Evolutionary conservation across 2,888 invertebrate genomes (phyloP).

Genomic region (Eugnorisma glareosa): DNA sequence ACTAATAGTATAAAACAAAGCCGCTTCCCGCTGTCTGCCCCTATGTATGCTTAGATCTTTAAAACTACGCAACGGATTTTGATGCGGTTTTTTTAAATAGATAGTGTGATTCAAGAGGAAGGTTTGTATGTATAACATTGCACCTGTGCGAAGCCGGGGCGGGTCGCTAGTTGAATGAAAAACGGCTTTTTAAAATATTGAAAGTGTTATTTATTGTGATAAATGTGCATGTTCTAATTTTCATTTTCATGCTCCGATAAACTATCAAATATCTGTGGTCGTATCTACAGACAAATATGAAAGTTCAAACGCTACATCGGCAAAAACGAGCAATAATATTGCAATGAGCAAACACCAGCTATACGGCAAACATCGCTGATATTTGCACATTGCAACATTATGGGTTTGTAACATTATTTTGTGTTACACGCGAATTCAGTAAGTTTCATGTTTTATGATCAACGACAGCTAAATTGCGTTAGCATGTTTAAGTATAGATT

Average conservation of each 20-base stretch:
- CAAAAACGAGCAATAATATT: constrained; percentile 50
- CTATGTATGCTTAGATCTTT: no score
- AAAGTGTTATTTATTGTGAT: no score
- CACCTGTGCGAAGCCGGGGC: no score
- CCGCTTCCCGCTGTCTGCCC: no score
- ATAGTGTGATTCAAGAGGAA: no score
- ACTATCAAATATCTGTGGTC: neutral
- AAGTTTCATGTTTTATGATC: constrained; percentile 23
- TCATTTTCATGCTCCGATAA: neutral
- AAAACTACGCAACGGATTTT: no score
- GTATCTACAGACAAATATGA: constrained; percentile 4
- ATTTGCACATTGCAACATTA: neutral
- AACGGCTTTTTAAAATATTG: no score
- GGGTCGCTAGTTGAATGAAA: no score
- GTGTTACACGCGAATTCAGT: constrained; percentile 12
- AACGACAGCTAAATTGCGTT: neutral
- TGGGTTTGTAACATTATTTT: neutral
- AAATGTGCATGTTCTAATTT: neutral
- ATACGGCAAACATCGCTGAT: constrained; percentile 6
- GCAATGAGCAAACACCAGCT: constrained; percentile 36
- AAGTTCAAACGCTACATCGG: constrained; percentile 13
- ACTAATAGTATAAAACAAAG: no score
- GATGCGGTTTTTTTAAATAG: no score
- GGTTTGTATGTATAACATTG: no score
- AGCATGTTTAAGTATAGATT: neutral